Evolutionary conservation across 1,140 invertebrate genomes (phyloP), one percentile per base, ranked within the genome.

Genomic region (Scylla paramamosain): DNA sequence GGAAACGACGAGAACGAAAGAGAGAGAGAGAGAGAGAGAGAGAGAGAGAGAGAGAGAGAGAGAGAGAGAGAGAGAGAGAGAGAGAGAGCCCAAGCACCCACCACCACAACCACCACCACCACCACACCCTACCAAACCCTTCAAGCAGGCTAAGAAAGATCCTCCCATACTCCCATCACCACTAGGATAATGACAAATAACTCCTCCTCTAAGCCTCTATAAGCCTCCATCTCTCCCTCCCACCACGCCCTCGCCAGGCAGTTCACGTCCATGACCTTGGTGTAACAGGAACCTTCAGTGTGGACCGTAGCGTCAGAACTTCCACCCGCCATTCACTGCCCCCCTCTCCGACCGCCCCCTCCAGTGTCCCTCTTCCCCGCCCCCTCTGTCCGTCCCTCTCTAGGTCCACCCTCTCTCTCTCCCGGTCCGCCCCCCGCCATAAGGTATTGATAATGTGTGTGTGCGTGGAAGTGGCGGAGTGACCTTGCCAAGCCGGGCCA

Each of bases 11-110:
- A 87, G 84, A 39, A 28, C 28, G 31, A 87, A 29, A 87, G 84
- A 87, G 39, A 39, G 84, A 87, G 39, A 39, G 31, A 46, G 31
- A 87, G 84, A 46, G 39, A 87, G 84, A 87, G 39, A 87, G 31
- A 87, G 31, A 87, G 84, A 39, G 31, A 46, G 39, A 59, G 45
- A 48, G 28, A 91, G 32, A 59, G 46, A 29, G 39, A 91, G 48
- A 91, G 46, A 91, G 28, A 48, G 28, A 59, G 89, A 48, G 32
- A 29, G 28, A 48, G 46, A 59, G 32, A 29, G 28, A 45, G 32
- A 91, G 46, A 91, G 87, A 91, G 25, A 91, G 20, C 12, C 20
- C 20, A 59, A 20, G 1, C 52, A 59, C 20, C 52, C 20, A 59
- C 20, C 52, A 59, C 10, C 20, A 16, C 52, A 3, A 20, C 20